Percentiles rank a stretch among this genome's conserved stretches.
Conservation (phyloP, 2,113 vertebrate species). For the Mustelus asterias region DNA sequence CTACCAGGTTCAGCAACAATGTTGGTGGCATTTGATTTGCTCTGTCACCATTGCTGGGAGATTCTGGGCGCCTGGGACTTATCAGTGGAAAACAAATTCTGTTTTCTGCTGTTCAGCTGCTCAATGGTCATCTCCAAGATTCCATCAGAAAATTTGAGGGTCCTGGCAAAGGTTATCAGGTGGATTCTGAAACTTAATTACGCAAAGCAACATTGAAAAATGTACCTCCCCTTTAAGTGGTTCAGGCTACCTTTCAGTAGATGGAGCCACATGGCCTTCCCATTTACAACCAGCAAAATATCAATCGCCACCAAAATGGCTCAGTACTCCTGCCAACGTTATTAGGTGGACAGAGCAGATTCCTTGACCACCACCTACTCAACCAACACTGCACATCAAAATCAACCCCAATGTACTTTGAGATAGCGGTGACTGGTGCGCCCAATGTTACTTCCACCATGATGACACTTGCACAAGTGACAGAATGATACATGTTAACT, state of each 20-base stretch:
- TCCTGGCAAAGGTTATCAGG: neutral
- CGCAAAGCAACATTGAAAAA: neutral
- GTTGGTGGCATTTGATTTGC: neutral
- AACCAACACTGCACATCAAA: neutral
- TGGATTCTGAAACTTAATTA: neutral
- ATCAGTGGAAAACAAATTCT: neutral
- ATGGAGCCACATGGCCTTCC: neutral
- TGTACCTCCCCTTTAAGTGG: neutral
- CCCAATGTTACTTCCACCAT: neutral
- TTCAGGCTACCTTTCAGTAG: neutral
- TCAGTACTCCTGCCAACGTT: neutral
- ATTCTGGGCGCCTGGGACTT: neutral
- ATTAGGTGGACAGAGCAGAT: neutral
- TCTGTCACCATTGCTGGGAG: neutral
- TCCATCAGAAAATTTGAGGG: neutral
- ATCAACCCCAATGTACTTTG: neutral
- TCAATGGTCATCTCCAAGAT: neutral
- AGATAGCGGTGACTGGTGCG: neutral
- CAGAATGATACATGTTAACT: neutral
- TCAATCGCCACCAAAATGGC: neutral
- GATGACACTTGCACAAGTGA: neutral
- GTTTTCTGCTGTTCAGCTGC: neutral
- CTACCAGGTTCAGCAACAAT: neutral
- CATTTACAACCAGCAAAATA: neutral
- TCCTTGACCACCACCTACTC: neutral